Evolutionary conservation across 1,140 invertebrate genomes (phyloP).

Genomic region (Bombus consobrinus): DNA sequence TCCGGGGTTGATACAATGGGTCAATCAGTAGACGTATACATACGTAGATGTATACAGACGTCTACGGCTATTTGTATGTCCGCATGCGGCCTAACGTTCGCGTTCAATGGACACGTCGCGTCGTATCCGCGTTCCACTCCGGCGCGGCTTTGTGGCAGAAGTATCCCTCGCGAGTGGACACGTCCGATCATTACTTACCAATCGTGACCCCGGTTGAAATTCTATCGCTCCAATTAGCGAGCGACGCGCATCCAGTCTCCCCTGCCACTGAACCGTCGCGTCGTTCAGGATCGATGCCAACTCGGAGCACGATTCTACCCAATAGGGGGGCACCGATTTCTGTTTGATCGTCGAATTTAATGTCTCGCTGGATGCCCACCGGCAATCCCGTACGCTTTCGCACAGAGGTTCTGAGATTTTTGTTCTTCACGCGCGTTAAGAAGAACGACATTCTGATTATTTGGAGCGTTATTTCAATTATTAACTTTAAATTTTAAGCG

Average conservation of each 20-base stretch:
- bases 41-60: background rate
- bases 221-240: conserved; percentile 57
- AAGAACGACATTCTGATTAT: background rate
- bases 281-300: background rate
- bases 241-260: conserved; percentile 2
- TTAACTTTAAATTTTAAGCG: too few species aligned
- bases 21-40: conserved; percentile 57
- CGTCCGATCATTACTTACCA: conserved; percentile 16
- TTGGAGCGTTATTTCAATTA: too few species aligned
- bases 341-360: conserved; percentile 12
- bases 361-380: background rate
- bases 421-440: background rate
- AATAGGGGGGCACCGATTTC: background rate
- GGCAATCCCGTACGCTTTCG: too few species aligned
- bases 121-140: conserved; percentile 4
- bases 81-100: background rate
- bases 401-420: background rate
- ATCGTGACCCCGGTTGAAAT: conserved; percentile 39
- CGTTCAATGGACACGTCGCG: background rate
- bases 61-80: conserved; percentile 34
- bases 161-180: conserved; percentile 32
- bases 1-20: conserved; percentile 64
- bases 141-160: conserved; percentile 48
- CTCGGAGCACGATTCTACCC: too few species aligned
- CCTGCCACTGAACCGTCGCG: background rate